A percentile compares a stretch with the other conserved stretches of the same genome.
Evolutionary conservation across 2,888 invertebrate species (phyloP).

Genomic region (Macropis europaea): DNA sequence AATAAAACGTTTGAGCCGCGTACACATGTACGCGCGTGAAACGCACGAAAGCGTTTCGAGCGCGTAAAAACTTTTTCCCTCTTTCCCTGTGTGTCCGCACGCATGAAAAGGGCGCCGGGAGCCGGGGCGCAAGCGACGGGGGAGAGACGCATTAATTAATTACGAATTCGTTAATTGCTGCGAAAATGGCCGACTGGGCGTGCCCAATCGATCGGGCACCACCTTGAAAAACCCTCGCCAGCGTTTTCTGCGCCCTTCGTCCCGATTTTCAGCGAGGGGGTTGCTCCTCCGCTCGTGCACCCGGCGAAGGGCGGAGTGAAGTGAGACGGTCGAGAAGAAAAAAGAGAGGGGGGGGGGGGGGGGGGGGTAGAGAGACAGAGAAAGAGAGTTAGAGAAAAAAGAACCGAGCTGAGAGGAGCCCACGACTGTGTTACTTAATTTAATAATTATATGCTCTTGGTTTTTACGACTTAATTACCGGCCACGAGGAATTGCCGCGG

Average conservation of each 20-base stretch:
- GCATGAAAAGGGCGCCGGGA: conserved; percentile 39
- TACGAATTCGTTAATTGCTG: conserved; percentile 72
- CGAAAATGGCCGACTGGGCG: conserved; percentile 75
- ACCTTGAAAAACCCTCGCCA: conserved; percentile 49
- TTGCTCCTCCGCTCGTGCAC: conserved; percentile 23
- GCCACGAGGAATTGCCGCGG: conserved; percentile 24
- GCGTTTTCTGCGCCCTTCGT: conserved; percentile 44
- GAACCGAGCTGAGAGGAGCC: background rate
- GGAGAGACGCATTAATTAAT: conserved; percentile 68
- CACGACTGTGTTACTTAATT: conserved; percentile 41
- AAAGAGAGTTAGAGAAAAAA: too few relatives aligned
- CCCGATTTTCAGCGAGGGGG: conserved; percentile 38
- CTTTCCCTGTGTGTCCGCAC: conserved; percentile 14
- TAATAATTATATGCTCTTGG: conserved; percentile 48
- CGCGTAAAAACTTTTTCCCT: background rate
- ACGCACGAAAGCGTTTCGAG: conserved; percentile 39
- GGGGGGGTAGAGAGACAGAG: background rate
- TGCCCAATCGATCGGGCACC: conserved; percentile 66
- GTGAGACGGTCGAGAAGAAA: background rate
- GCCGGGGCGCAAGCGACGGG: background rate
- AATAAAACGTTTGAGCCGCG: too few relatives aligned
- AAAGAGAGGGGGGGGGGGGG: background rate
- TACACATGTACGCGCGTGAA: conserved; percentile 6
- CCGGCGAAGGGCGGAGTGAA: conserved; percentile 19
- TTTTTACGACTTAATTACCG: conserved; percentile 51